Base-by-base conservation (phyloP, 2,888 invertebrate species). In the Heliconius cydno region DNA sequence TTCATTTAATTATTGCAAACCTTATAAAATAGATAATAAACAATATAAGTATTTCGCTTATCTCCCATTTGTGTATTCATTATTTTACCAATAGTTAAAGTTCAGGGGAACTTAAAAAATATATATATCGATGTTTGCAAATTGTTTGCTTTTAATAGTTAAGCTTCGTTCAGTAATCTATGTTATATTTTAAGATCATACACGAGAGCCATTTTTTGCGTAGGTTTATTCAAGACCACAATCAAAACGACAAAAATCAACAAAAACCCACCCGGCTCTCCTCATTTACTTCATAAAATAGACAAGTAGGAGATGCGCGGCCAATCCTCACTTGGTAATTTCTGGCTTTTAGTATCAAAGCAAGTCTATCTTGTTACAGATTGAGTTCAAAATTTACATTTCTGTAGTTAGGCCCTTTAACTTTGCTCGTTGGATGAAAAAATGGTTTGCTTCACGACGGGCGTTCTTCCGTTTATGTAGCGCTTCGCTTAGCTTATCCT, bases 231-330 rank as follows among this genome's bases (percentile, higher is more conserved):
- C 92, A 94, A 92, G 94, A 87, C 86, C 84, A 85, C 88, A 82
- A 86, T 87, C 85, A 90, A 90, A 89, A 92, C 93, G 78, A 92
- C 94, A 90, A 94, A 94, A 91, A 92, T 92, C 90, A 91, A 86
- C 87, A 92, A 93, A 92, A 92, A 93, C 82, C 90, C 92, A 86
- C 92, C 93, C 86, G 93, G 92, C 88, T 91, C 94, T 88, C 93
- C 94, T 87, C 93, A 94, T 89, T 93, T 94, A 92, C 93, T 94
- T 89, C 94, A 93, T 90, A 94, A 93, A 92, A 92, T 93, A 88
- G 90, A 90, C 92, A 94, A 93, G 91, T 94, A 94, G 92, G 91
- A 91, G 86, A 87, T 86, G 85, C 85, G 83, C 87, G 87, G 83
- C 84, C 85, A 87, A 86, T 85, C 89, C 87, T 87, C 86, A 86